Conservation (phyloP, 2,888 invertebrate species). For the Tachina grossa region DNA sequence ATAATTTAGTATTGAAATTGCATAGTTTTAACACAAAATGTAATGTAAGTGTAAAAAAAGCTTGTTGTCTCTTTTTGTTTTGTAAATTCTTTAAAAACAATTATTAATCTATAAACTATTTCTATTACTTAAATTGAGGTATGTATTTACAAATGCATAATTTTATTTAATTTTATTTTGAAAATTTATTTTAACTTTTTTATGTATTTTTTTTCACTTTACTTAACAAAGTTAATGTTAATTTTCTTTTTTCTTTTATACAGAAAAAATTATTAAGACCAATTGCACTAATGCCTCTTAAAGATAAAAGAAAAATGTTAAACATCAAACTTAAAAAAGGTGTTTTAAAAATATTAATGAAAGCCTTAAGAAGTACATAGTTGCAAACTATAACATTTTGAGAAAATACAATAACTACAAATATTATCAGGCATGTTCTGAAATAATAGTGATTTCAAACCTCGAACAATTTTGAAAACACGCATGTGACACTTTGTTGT, state of each 20-base stretch:
- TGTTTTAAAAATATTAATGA: slow-evolving; percentile 8
- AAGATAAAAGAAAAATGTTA: slow-evolving; percentile 9
- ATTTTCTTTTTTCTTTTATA: neutral
- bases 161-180: slow-evolving; percentile 2
- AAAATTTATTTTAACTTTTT: slow-evolving; percentile 7
- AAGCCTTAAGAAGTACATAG: slow-evolving; percentile 7
- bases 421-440: no score
- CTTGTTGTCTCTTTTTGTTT: neutral
- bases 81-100: neutral
- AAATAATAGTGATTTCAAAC: no score
- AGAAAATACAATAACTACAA: no score
- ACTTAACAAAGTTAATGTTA: neutral
- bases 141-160: neutral
- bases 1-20: neutral
- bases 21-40: neutral
- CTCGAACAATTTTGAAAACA: no score
- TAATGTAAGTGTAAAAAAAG: neutral
- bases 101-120: slow-evolving; percentile 23
- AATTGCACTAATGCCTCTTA: slow-evolving; percentile 61
- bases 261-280: slow-evolving; percentile 40
- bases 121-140: slow-evolving; percentile 35
- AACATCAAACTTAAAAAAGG: slow-evolving; percentile 10
- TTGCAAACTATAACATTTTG: no score
- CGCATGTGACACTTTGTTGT: no score
- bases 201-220: neutral